Evolutionary conservation across 2,888 invertebrate genomes (phyloP).

Genomic region (Rhorus exstirpatorius): DNA sequence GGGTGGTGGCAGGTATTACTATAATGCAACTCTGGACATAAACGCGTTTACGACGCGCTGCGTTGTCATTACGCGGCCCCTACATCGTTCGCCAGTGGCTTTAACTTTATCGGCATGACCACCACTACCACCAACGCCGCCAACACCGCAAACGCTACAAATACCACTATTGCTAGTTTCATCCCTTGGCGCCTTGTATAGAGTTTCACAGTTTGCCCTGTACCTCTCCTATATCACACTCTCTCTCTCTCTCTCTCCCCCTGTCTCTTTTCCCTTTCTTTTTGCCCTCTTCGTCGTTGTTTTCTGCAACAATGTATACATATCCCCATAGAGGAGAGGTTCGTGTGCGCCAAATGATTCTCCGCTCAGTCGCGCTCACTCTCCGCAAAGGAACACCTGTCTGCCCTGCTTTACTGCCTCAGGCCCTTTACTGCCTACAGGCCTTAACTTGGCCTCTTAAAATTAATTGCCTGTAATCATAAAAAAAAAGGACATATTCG

Average conservation of each 20-base stretch:
- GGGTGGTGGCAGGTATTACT: slow-evolving; percentile 84
- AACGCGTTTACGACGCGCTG: slow-evolving; percentile 86
- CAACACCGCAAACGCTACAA: slow-evolving; percentile 65
- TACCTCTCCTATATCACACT: slow-evolving; percentile 9
- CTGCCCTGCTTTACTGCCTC: slow-evolving; percentile 80
- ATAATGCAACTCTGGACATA: slow-evolving; percentile 86
- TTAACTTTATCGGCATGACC: slow-evolving; percentile 84
- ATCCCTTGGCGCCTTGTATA: slow-evolving; percentile 74
- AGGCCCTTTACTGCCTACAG: too few relatives aligned
- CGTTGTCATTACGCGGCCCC: slow-evolving; percentile 85
- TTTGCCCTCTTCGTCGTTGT: slow-evolving; percentile 31
- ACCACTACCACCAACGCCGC: slow-evolving; percentile 71
- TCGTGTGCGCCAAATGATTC: slow-evolving; percentile 64
- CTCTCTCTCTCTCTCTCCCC: slow-evolving; percentile 35
- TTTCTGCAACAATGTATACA: slow-evolving; percentile 42
- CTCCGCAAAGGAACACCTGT: slow-evolving; percentile 79
- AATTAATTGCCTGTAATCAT: slow-evolving; percentile 83
- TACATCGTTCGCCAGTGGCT: slow-evolving; percentile 84
- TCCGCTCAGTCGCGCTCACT: slow-evolving; percentile 27
- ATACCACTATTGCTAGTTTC: slow-evolving; percentile 60
- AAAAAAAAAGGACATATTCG: slow-evolving; percentile 72
- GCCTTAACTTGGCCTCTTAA: slow-evolving; percentile 80
- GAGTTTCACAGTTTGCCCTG: slow-evolving; percentile 57
- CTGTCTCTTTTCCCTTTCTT: slow-evolving; percentile 47
- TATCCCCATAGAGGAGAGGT: slow-evolving; percentile 51